A percentile compares a stretch with the other conserved stretches of the same genome.
These are phyloP conservation scores for Hedychridium roseum DNA, from an alignment of 2,888 invertebrate species.

Conservation along the genomic window DNA sequence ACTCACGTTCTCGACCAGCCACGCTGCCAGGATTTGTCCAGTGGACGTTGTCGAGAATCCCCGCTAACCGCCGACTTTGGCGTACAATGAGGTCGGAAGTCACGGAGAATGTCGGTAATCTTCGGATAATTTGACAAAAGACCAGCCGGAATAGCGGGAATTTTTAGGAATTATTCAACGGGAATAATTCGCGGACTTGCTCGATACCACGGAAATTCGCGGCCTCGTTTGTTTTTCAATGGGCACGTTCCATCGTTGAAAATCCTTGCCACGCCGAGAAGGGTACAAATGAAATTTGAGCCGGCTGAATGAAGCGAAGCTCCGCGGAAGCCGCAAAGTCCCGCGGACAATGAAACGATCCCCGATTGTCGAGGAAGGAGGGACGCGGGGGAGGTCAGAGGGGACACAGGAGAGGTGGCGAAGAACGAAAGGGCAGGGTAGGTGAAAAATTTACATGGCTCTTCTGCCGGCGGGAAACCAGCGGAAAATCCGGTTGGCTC, in stretches of 20 bases:
- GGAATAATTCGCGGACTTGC: no score
- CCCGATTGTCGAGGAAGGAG: slow-evolving; percentile 21
- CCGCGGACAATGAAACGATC: slow-evolving; percentile 27
- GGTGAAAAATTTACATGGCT: slow-evolving; percentile 24
- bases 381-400: background rate
- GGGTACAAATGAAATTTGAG: no score
- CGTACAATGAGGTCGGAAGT: slow-evolving; percentile 19
- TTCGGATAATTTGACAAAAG: no score
- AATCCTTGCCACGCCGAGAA: no score
- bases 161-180: no score
- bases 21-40: slow-evolving; percentile 17
- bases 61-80: slow-evolving; percentile 6
- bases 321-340: slow-evolving; percentile 2
- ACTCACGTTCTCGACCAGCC: slow-evolving; percentile 3
- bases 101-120: no score
- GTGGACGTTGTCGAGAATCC: slow-evolving; percentile 4
- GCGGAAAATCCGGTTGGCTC: slow-evolving; percentile 23
- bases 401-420: no score
- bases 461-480: slow-evolving; percentile 22
- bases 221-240: background rate
- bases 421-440: no score
- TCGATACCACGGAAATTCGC: no score
- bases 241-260: background rate
- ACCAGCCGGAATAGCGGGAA: no score
- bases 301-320: no score